A percentile compares a stretch with the other conserved stretches of the same genome.
Evolutionary conservation across 2,113 vertebrate species (phyloP).

Genomic region (Laticauda colubrina): DNA sequence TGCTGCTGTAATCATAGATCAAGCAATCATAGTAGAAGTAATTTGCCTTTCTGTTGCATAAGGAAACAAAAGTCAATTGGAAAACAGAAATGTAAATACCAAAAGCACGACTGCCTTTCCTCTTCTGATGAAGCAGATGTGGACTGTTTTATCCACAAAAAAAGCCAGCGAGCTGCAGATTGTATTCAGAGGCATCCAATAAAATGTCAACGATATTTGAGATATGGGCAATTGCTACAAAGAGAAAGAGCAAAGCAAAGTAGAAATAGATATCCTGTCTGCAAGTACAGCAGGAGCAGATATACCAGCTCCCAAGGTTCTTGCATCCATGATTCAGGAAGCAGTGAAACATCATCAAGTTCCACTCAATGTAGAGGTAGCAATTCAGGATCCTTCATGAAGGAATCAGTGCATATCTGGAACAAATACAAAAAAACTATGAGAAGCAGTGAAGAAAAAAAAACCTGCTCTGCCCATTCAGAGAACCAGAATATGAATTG

Average conservation of each 20-base stretch:
- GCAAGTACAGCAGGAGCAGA: conserved; percentile 33
- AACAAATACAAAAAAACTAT: conserved; percentile 40
- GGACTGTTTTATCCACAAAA: conserved; percentile 20
- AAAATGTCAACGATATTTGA: conserved; percentile 57
- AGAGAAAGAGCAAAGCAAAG: conserved; percentile 66
- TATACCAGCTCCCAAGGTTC: conserved; percentile 45
- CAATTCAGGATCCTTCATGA: conserved; percentile 48
- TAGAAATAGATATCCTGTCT: conserved; percentile 40
- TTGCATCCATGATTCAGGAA: conserved; percentile 45
- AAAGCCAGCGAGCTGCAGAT: conserved; percentile 48
- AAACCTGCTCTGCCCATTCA: conserved; percentile 28
- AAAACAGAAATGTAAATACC: conserved; percentile 62
- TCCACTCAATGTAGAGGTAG: conserved; percentile 40
- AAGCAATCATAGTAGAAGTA: conserved; percentile 34
- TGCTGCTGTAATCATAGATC: conserved; percentile 36
- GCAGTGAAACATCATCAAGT: conserved; percentile 41
- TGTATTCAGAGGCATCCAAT: conserved; percentile 44
- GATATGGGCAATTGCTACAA: conserved; percentile 67
- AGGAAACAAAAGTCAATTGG: conserved; percentile 55
- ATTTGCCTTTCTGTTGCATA: conserved; percentile 55
- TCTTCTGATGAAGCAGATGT: conserved; percentile 43
- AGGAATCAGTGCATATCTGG: conserved; percentile 45
- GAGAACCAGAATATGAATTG: conserved; percentile 22
- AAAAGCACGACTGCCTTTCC: conserved; percentile 65
- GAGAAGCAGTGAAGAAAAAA: conserved; percentile 37